Evolutionary conservation across 1,140 invertebrate species (phyloP), one percentile per base, ranked within the genome.

Genomic region (Aricia agestis): DNA sequence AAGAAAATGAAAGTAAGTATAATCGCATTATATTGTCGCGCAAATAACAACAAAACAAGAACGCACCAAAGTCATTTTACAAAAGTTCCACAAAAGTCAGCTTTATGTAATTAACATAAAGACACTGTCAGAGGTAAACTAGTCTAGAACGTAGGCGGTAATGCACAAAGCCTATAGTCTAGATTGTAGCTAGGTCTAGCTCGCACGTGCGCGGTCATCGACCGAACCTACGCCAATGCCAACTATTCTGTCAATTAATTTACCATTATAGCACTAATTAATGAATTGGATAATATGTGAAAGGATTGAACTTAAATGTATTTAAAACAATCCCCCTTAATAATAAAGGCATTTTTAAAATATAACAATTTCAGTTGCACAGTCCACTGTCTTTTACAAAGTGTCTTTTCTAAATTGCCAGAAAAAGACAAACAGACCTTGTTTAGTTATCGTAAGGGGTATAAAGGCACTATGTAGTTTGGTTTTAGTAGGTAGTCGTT

Each of bases 201-300:
- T 36, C 36, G 80, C 74, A 76, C 36, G 36, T 78, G 76, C 68
- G 17, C 70, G 71, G 84, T 83, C 81, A 82, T 76, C 75, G 83
- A 32, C 80, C 74, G 74, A 77, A 74, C 83, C 83, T 85, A 82
- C 85, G 81, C 83, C 82, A 86, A 89, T 82, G 80, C 78, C 79
- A 83, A 80, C 78, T 78, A 72, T 79, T 72, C 78, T 71, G 59
- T 79, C 78, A 76, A 78, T 80, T 77, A 83, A 69, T 78, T 77
- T 73, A 65, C 74, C 68, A 76, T 76, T 75, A 75, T 75, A 71
- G 70, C 72, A 41, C 71, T 52, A 70, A 68, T 45, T 76, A 75
- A 76, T 78, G 73, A 74, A 72, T 72, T 74, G 63, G 68, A 75
- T 32, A 58, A 74, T 32, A 58, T 72, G 71, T 71, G 52, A 69